Conservation (phyloP, 2,888 invertebrate genomes). For the Allygus modestus region DNA sequence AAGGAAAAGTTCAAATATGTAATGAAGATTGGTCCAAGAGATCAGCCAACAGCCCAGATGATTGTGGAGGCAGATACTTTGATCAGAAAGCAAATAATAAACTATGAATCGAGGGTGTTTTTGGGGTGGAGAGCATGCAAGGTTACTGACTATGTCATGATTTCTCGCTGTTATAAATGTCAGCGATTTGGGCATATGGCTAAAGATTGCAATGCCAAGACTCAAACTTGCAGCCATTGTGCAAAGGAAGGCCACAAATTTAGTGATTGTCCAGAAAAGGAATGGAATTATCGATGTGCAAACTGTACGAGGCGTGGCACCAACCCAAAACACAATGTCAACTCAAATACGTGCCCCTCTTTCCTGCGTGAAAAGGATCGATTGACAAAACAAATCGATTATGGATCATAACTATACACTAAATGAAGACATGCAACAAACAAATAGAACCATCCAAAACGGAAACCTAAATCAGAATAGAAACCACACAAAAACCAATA, state of each 20-base stretch:
- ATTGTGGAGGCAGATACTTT: background rate
- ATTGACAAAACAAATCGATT: background rate
- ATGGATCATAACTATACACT: background rate
- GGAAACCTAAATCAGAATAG: too few relatives aligned
- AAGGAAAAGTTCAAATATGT: background rate
- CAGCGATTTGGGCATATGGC: conserved; percentile 66
- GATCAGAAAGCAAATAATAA: conserved; percentile 9
- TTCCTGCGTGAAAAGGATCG: background rate
- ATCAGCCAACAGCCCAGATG: background rate
- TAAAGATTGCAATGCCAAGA: conserved; percentile 51
- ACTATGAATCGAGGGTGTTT: conserved; percentile 51
- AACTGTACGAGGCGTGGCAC: conserved; percentile 6
- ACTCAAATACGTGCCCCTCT: background rate
- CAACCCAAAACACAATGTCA: background rate
- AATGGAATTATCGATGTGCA: conserved; percentile 11
- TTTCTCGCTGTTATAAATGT: conserved; percentile 67
- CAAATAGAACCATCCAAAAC: background rate
- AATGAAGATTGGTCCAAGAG: background rate
- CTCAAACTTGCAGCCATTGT: conserved; percentile 63
- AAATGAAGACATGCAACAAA: background rate
- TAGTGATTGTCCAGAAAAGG: conserved; percentile 12
- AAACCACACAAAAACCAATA: background rate
- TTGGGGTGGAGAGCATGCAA: conserved; percentile 64
- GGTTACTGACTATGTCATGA: conserved; percentile 61
- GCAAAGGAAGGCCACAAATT: conserved; percentile 46